A percentile compares a stretch with the other conserved stretches of the same genome.
phyloP scores from a whole-genome alignment of 2,888 invertebrate species.

The Drosophila leonis region DNA sequence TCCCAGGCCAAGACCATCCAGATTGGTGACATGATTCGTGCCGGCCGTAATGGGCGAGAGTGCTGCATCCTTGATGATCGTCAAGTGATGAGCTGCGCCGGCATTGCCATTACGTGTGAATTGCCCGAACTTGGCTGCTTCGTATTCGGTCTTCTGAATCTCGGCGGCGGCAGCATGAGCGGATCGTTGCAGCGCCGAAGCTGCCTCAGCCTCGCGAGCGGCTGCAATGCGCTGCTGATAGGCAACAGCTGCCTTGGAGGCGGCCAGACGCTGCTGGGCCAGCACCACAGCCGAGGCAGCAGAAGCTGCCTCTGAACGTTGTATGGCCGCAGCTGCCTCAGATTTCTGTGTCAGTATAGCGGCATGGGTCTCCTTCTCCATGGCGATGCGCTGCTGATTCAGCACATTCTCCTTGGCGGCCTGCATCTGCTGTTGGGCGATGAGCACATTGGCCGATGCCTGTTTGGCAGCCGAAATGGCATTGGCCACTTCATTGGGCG shows the following conservation, averaged over 20 bases:
- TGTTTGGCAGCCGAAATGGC: slow-evolving; percentile 91
- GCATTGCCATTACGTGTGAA: slow-evolving; percentile 87
- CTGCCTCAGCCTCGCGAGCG: slow-evolving; percentile 90
- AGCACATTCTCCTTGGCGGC: slow-evolving; percentile 90
- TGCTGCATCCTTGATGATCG: slow-evolving; percentile 88
- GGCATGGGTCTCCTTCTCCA: slow-evolving; percentile 91
- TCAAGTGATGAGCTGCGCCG: slow-evolving; percentile 87
- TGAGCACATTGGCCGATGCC: slow-evolving; percentile 89
- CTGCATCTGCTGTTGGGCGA: slow-evolving; percentile 91
- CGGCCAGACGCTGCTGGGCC: slow-evolving; percentile 90
- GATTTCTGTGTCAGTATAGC: slow-evolving; percentile 88
- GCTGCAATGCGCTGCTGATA: slow-evolving; percentile 91
- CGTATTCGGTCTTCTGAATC: slow-evolving; percentile 89
- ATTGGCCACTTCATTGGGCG: slow-evolving; percentile 89
- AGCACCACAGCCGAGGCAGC: slow-evolving; percentile 89
- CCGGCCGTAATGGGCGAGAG: slow-evolving; percentile 84
- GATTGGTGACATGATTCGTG: slow-evolving; percentile 82
- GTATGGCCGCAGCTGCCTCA: slow-evolving; percentile 89
- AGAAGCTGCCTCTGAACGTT: slow-evolving; percentile 89
- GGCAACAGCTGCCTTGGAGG: slow-evolving; percentile 90
- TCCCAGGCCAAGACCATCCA: slow-evolving; percentile 70
- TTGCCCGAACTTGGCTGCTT: slow-evolving; percentile 88
- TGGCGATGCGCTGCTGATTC: slow-evolving; percentile 90
- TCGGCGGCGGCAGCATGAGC: slow-evolving; percentile 90
- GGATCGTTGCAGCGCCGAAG: slow-evolving; percentile 89